A percentile compares a stretch with the other conserved stretches of the same genome.
These are phyloP conservation scores for Sciurus vulgaris DNA, from an alignment of 2,797 vertebrate genomes.

Conservation along the genomic window DNA sequence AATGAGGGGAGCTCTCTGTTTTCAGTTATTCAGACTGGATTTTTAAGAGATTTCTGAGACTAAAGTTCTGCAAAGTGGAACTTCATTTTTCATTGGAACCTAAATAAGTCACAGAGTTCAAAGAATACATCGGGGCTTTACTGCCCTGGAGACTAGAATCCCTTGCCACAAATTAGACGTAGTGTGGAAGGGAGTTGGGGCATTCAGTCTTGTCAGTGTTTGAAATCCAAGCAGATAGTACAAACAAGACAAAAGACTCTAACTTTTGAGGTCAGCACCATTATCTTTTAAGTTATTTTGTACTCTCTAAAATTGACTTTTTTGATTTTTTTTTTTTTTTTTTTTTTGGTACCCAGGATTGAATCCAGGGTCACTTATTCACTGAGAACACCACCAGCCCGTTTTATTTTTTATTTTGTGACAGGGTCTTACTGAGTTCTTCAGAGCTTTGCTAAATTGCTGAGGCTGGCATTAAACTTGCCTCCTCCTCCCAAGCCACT, in stretches of 20 bases:
- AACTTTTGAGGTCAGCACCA: neutral
- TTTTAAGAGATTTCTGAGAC: slow-evolving; percentile 16
- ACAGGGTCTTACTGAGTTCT: too few relatives aligned
- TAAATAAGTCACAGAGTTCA: neutral
- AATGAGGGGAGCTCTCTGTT: neutral
- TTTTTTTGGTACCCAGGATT: too few relatives aligned
- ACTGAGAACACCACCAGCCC: too few relatives aligned
- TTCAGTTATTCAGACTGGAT: neutral
- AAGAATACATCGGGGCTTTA: neutral
- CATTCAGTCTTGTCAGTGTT: neutral
- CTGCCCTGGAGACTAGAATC: neutral
- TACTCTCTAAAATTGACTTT: neutral
- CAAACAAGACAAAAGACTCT: neutral
- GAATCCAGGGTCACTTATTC: too few relatives aligned
- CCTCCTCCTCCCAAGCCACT: too few relatives aligned
- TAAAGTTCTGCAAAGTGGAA: slow-evolving; percentile 19
- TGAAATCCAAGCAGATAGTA: neutral
- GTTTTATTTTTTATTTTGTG: too few relatives aligned
- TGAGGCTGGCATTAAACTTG: too few relatives aligned
- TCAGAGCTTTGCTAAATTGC: too few relatives aligned
- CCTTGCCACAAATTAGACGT: neutral
- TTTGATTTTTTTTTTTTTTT: too few relatives aligned
- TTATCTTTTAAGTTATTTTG: neutral
- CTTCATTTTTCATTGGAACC: neutral
- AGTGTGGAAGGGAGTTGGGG: neutral